These are phyloP conservation scores for Eurypyga helias DNA, from an alignment of 2,113 vertebrate genomes.

Conservation along the genomic window DNA sequence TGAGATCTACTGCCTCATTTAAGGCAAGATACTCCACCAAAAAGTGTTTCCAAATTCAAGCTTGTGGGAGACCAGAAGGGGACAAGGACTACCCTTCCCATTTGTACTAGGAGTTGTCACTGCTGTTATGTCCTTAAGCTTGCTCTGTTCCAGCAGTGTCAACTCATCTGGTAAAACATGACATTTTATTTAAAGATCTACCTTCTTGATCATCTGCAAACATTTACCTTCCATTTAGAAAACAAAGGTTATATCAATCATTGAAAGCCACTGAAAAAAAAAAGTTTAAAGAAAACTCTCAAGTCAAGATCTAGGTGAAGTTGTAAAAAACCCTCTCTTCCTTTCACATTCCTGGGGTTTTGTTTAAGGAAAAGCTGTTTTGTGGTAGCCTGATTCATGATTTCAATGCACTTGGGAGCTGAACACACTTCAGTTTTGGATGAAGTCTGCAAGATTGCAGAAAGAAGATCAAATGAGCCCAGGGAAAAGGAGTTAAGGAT, in stretches of 20 bases:
- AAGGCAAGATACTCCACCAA: neutral
- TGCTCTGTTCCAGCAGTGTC: neutral
- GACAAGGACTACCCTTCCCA: neutral
- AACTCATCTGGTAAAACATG: neutral
- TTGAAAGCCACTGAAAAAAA: neutral
- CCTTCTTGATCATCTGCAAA: neutral
- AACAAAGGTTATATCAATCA: neutral
- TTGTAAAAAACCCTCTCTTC: neutral
- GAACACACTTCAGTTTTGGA: neutral
- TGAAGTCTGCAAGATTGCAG: neutral
- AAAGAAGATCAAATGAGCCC: neutral
- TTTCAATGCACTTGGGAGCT: neutral
- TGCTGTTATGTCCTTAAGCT: neutral
- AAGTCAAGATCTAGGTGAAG: neutral
- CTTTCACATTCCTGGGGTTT: neutral
- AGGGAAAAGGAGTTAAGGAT: neutral
- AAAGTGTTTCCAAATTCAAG: neutral
- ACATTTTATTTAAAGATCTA: neutral
- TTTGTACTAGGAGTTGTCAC: accelerated
- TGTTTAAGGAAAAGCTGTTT: neutral
- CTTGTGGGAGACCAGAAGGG: neutral
- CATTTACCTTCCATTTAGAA: neutral
- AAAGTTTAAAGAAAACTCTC: neutral
- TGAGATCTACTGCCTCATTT: neutral
- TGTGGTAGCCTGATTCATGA: neutral